Evolutionary conservation across 2,888 invertebrate genomes (phyloP).

Genomic region (Notodonta ziczac): DNA sequence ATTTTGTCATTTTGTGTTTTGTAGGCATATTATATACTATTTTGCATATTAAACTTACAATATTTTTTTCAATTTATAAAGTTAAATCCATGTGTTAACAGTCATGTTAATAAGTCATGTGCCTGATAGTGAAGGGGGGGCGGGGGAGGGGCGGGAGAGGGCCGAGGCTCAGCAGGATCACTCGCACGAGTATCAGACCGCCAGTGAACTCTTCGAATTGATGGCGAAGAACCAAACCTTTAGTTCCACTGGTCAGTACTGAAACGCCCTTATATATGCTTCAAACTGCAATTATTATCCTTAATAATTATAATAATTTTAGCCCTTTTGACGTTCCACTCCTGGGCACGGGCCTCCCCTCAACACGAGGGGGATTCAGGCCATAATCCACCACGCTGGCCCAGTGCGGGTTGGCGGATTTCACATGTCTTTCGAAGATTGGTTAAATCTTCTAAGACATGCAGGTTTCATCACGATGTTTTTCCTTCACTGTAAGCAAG

Average conservation of each 20-base stretch:
- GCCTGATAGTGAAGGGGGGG: slow-evolving; percentile 48
- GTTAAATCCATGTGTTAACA: slow-evolving; percentile 55
- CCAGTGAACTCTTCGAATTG: slow-evolving; percentile 63
- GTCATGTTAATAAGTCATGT: slow-evolving; percentile 68
- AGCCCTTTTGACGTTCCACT: no score
- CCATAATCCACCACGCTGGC: no score
- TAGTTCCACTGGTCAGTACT: slow-evolving; percentile 47
- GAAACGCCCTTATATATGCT: neutral
- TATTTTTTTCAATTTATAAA: slow-evolving; percentile 12
- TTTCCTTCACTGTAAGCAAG: no score
- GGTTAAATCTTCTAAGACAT: no score
- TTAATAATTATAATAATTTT: no score
- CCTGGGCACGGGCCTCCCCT: no score
- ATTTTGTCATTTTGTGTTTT: slow-evolving; percentile 60
- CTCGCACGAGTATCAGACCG: slow-evolving; percentile 57
- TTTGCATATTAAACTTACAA: slow-evolving; percentile 26
- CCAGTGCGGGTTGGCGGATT: no score
- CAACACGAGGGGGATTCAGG: no score
- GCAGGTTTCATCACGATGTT: no score
- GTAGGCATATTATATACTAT: slow-evolving; percentile 48
- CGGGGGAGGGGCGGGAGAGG: slow-evolving; percentile 26
- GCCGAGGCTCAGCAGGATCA: slow-evolving; percentile 22
- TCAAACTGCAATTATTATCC: no score
- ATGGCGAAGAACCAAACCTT: slow-evolving; percentile 59
- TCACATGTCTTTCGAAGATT: no score